phyloP scores from a whole-genome alignment of 2,888 invertebrate genomes.

The Drosophila sordidula region DNA sequence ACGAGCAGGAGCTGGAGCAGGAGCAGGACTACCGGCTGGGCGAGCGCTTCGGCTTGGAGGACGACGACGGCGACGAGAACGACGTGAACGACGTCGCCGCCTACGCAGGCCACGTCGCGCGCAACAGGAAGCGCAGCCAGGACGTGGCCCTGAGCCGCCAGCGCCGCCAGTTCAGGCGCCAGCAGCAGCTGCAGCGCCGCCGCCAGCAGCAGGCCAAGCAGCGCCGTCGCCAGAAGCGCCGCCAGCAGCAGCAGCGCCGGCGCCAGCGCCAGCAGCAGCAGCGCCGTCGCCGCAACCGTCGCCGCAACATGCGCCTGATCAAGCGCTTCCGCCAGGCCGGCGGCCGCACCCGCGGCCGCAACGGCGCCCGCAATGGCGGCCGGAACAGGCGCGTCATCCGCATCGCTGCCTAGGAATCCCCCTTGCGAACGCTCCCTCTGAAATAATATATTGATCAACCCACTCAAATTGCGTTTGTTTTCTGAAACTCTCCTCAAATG shows the following conservation, averaged over 20 bases:
- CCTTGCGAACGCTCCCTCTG: constrained; percentile 2
- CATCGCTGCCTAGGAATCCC: constrained; percentile 12
- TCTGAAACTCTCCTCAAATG: no score
- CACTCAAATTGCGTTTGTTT: not conserved
- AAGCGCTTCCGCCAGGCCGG: constrained; percentile 50
- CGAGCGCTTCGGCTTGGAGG: not conserved
- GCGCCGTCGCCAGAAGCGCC: constrained; percentile 58
- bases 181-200: constrained; percentile 42
- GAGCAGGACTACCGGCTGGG: constrained; percentile 15
- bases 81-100: constrained; percentile 5
- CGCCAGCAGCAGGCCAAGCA: constrained; percentile 41
- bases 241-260: constrained; percentile 48
- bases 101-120: constrained; percentile 7
- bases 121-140: constrained; percentile 40
- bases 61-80: constrained; percentile 30
- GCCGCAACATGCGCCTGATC: constrained; percentile 44
- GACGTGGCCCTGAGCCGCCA: constrained; percentile 31
- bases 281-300: constrained; percentile 49
- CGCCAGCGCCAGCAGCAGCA: constrained; percentile 48
- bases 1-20: constrained; percentile 32
- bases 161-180: constrained; percentile 43
- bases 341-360: constrained; percentile 28
- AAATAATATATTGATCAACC: not conserved
- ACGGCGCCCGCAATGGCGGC: constrained; percentile 21
- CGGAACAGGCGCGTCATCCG: constrained; percentile 48